Evolutionary conservation across 1,140 invertebrate genomes (phyloP), one percentile per base, ranked within the genome.

Genomic region (Bombus confusus): DNA sequence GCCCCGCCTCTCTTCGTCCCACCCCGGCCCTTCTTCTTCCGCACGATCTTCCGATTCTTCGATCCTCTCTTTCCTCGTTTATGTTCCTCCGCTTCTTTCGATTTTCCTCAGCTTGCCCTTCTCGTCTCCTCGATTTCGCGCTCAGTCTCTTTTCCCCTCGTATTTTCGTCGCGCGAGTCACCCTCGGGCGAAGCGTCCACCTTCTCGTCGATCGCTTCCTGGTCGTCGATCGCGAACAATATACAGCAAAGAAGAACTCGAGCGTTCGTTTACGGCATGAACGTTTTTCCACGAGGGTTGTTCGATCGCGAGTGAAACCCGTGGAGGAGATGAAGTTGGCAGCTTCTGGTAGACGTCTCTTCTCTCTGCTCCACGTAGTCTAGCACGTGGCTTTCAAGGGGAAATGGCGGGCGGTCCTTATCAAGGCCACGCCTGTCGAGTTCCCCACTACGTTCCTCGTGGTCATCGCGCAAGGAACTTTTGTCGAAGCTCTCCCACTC

Each of bases 381-480:
- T 86, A 92, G 91, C 93, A 93, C 93, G 93, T 93, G 93, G 92
- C 79, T 78, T 57, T 85, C 82, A 78, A 86, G 72, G 88, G 83
- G 82, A 91, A 84, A 80, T 37, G 25, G 89, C 87, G 86, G 92
- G 91, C 87, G 90, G 89, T 66, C 68, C 88, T 57, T 68, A 43
- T 1, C n/a, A 31, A 74, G 71, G 88, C 87, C 82, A 89, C 93
- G 90, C 93, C 93, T 79, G 69, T 71, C 12, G 62, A 39, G 10
- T 13, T 52, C 88, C 91, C 91, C 91, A 88, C 92, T 79, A 69
- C 47, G n/a, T 62, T 39, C n/a, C 39, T 71, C 69, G 79, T 73
- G 64, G 85, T 89, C 87, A 83, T 87, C 90, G 88, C 86, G 86
- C 91, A 86, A 88, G 87, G 82, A 87, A 88, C 85, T 91, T 90